Base-by-base conservation (phyloP, 2,888 invertebrate genomes). In the Cataglyphis altisquamis region DNA sequence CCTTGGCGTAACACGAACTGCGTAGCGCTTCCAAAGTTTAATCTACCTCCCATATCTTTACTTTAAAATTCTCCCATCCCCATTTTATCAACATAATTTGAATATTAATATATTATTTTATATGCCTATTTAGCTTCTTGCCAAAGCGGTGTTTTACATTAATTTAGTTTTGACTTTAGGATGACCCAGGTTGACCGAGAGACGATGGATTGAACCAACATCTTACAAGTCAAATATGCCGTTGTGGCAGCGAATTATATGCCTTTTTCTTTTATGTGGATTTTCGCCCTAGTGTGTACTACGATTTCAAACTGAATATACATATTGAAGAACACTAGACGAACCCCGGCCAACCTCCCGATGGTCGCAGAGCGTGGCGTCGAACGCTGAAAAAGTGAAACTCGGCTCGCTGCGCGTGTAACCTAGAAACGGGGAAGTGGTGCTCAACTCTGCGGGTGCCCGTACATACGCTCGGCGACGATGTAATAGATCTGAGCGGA, bases 401-500 rank as follows among this genome's bases (percentile, higher is more conserved):
- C 94, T 94, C 94, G 92, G 92, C 93, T 93, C 94, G 94, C 93
- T 94, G 94, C 94, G 94, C 94, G 94, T 94, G 94, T 94, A 94
- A 94, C 94, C 94, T 94, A 94, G 94, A 94, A 94, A 94, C 94
- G 93, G 88, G 85, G 86, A 93, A 93, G 94, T 87, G 94, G 94
- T 93, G 91, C 94, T 94, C 94, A 94, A 94, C 93, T 90, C 91
- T 84, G 86, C 90, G 86, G 87, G 91, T 82, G 72, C 88, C 87
- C 88, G 88, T 86, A 88, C 84, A 25, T 52, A 18, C 67, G 66
- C 3, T 32, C 48, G 68, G 39, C 45, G 64, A 55, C 52, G 18
- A 45, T 74, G 75, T 64, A 60, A 89, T 85, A 84, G 85, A 89
- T 84, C 83, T 52, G n/a, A 77, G 29, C 63, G 41, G 18, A 21